Conservation (phyloP, 2,888 invertebrate genomes). For the Furcula furcula region DNA sequence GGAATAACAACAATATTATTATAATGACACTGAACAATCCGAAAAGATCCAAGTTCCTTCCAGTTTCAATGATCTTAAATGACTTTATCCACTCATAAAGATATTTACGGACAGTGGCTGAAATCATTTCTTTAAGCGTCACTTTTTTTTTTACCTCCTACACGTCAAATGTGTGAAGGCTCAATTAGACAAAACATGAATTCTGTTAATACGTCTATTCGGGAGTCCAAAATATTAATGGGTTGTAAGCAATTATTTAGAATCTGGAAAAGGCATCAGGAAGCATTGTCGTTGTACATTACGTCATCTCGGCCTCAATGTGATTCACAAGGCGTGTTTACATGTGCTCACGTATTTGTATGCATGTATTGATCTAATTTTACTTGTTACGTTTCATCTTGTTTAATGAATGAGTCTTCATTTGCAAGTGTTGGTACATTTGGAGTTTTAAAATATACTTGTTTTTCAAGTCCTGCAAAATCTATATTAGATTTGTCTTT, state of each 20-base stretch:
- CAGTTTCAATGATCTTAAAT: no score
- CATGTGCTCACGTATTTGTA: slow-evolving; percentile 7
- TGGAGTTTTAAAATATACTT: no score
- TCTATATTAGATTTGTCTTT: no score
- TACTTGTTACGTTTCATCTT: slow-evolving; percentile 12
- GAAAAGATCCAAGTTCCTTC: no score
- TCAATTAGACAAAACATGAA: no score
- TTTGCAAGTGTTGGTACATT: slow-evolving; percentile 4
- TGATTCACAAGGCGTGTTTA: slow-evolving; percentile 15
- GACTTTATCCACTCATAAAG: no score
- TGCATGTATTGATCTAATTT: slow-evolving; percentile 14
- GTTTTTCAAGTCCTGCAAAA: no score
- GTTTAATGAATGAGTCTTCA: slow-evolving; percentile 8
- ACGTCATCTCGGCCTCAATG: slow-evolving; percentile 15
- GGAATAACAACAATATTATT: no score
- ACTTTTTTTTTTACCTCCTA: not conserved
- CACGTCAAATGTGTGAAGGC: not conserved
- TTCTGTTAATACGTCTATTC: not conserved
- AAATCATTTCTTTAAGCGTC: no score
- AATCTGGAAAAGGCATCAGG: slow-evolving; percentile 5
- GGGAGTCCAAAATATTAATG: not conserved
- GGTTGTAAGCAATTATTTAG: slow-evolving; percentile 3
- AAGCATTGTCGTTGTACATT: slow-evolving; percentile 17
- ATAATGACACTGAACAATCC: no score
- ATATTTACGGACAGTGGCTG: no score